Percentiles rank a stretch among this genome's conserved stretches.
Conservation (phyloP, 2,113 vertebrate species). For the Notechis scutatus region DNA sequence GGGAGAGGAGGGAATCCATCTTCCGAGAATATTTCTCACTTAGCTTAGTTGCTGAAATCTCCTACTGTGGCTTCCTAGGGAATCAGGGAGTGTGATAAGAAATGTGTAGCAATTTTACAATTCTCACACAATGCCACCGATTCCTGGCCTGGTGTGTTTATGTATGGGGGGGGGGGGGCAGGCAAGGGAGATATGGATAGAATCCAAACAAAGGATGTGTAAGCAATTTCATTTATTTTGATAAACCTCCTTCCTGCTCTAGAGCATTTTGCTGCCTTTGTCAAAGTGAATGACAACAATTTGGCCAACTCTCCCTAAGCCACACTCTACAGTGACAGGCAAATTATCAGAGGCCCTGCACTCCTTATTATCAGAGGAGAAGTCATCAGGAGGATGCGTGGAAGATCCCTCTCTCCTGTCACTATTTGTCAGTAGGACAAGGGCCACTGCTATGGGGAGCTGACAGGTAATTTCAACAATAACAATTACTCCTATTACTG, state of each 20-base stretch:
- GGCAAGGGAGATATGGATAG: slow-evolving; percentile 4
- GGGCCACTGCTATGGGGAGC: slow-evolving; percentile 84
- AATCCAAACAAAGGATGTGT: slow-evolving; percentile 71
- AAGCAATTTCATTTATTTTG: slow-evolving; percentile 80
- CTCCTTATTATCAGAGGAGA: slow-evolving; percentile 97
- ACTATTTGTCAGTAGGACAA: slow-evolving; percentile 97
- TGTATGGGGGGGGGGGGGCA: background rate
- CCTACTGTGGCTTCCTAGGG: background rate
- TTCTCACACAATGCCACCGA: slow-evolving; percentile 45
- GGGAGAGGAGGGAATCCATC: background rate
- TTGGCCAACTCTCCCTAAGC: slow-evolving; percentile 87
- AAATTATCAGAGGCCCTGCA: slow-evolving; percentile 97
- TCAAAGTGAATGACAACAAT: slow-evolving; percentile 94
- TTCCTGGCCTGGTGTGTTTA: background rate
- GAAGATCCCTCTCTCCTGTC: slow-evolving; percentile 87
- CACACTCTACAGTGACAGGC: slow-evolving; percentile 96
- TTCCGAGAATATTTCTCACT: slow-evolving; percentile 24
- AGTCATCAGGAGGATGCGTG: slow-evolving; percentile 90
- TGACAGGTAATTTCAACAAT: slow-evolving; percentile 99
- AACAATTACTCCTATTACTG: slow-evolving; percentile 99
- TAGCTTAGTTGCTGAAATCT: slow-evolving; percentile 36
- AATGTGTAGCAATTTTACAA: slow-evolving; percentile 45
- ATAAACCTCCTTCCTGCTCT: slow-evolving; percentile 75
- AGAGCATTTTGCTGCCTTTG: slow-evolving; percentile 80
- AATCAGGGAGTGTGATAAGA: background rate